Evolutionary conservation across 2,888 invertebrate species (phyloP), one percentile per base, ranked within the genome.

Genomic region (Isotomurus palustris): DNA sequence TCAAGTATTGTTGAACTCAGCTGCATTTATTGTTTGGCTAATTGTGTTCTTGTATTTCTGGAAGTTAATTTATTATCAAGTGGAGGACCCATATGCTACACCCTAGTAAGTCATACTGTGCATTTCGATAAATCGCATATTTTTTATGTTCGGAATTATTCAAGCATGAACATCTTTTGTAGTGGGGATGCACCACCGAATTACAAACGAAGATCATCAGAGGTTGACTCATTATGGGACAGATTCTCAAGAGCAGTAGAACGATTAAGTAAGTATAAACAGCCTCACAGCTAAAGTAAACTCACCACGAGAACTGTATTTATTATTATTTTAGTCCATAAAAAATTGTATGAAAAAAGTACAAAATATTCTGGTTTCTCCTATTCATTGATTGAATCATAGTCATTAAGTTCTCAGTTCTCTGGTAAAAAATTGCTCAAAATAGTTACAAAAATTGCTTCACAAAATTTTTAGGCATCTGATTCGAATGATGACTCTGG

Each of bases 71-170:
- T 67, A 62, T 35, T 69, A 58, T 38, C 40, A 54, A 35, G 56
- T 62, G 3, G 56, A 56, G 6, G 69, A 69, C 52, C 58, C 61
- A 6, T 69, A 69, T 57, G 67, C 65, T 2, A 67, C 66, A 4
- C 57, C 54, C 0, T 54, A 60, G 68, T 68, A 59, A 63, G 64
- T 48, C 8, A 21, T 21, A 43, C 25, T 2, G 40, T 40, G 41
- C 25, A 19, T 22, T 21, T 17, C 6, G 17, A n/a, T 17, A 21
- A 19, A 36, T 25, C 41, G 21, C 25, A 52, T 14, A 28, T 22
- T 36, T 44, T 27, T 35, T 17, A 47, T 43, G 25, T 36, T 19
- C 51, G 4, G 32, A 32, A 44, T 21, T n/a, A 44, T 44, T 44
- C 5, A 24, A 19, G n/a, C n/a, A 44, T 44, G 4, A 22, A 12